Conservation (phyloP, 2,113 vertebrate species). For the Otus sunia region DNA sequence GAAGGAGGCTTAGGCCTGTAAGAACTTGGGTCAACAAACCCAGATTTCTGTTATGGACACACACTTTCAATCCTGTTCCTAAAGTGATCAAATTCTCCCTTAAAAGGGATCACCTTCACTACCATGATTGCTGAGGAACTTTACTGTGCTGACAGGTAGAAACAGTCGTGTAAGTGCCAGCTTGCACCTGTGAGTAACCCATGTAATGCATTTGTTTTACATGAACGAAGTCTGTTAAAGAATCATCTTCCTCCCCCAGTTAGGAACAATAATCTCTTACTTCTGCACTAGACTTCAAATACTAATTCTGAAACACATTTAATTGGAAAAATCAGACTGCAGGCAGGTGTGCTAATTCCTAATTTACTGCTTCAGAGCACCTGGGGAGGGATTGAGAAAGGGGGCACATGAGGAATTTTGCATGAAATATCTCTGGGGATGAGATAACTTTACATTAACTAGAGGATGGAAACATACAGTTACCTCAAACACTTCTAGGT, state of each 20-base stretch:
- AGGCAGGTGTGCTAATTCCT: not conserved
- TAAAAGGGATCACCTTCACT: not conserved
- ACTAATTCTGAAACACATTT: not conserved
- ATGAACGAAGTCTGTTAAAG: not conserved
- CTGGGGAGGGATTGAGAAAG: not conserved
- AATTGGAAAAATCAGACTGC: not conserved
- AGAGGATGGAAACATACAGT: not conserved
- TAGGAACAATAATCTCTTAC: not conserved
- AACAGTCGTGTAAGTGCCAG: not conserved
- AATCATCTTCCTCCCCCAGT: not conserved
- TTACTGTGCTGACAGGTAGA: not conserved
- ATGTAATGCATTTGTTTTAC: not conserved
- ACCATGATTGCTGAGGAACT: not conserved
- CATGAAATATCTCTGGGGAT: not conserved
- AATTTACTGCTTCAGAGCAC: not conserved
- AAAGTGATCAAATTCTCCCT: not conserved
- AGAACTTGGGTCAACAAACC: not conserved
- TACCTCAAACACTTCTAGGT: not conserved
- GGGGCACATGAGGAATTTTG: not conserved
- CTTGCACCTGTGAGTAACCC: not conserved
- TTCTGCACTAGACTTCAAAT: not conserved
- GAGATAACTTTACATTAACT: not conserved
- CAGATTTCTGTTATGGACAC: not conserved
- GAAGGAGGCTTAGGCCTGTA: not conserved
- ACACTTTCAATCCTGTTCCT: not conserved